Evolutionary conservation across 2,113 vertebrate species (phyloP), one percentile per base, ranked within the genome.

Genomic region (Arvicanthis niloticus): DNA sequence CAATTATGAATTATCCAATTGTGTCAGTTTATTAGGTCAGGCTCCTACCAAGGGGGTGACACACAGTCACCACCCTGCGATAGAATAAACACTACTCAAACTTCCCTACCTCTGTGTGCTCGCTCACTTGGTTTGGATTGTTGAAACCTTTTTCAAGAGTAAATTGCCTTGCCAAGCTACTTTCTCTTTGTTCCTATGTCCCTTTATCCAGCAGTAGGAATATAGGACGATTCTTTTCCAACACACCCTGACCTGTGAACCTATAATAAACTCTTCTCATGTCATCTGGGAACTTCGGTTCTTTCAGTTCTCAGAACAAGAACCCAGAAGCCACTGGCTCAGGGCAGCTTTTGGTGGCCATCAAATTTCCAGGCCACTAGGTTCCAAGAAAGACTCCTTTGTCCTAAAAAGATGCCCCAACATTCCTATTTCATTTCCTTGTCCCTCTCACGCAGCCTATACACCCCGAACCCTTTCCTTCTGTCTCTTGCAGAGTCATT

Each of bases 1-100:
- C 58, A 45, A 45, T 65, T 85, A 15, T 19, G 58, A 85, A 42
- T 85, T 85, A 85, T 85, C 82, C 82, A 85, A 65, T 85, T 65
- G 82, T 85, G 58, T 85, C 82, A 85, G 58, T 45, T 85, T 45
- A 62, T 85, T 85, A 45, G 82, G 82, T 65, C 82, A 85, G 31
- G 40, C 82, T 85, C 26, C 58, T 58, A 85, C n/a, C 40, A 31
- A 65, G 8, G n/a, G n/a, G 58, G 40, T 65, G 82, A 85, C 82
- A 85, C 15, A 45, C 13, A 45, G 82, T 17, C n/a, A 62, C 56
- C n/a, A 62, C 82, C 82, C 58, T 3, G 82, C 5, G 58, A 45
- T 4, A 40, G 80, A 6, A 26, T 45, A 31, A 45, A 45, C 26
- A 19, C 58, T 11, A 21, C 26, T 15, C 11, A 16, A 45, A 9